Evolutionary conservation across 2,888 invertebrate genomes (phyloP), one percentile per base, ranked within the genome.

Genomic region (Tyria jacobaeae): DNA sequence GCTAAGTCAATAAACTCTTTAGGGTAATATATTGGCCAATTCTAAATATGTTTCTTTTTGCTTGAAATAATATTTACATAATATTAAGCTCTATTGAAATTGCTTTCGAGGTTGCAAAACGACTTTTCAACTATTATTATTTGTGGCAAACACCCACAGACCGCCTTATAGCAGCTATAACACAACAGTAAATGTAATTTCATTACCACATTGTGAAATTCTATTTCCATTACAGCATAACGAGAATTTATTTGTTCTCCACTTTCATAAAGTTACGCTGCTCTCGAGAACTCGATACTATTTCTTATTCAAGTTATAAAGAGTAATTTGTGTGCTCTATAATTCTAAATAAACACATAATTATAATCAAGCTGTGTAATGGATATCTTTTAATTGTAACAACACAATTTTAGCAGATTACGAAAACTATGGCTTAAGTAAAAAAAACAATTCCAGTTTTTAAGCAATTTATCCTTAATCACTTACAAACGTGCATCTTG

Each of bases 181-280:
- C 85, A 81, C 85, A 87, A 85, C 85, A 83, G 86, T 82, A 84
- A 88, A 85, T 77, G 83, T 83, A 82, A 86, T 86, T 83, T 87
- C 86, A 89, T 89, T 89, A 89, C 85, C 81, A 81, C 83, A 81
- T 84, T 85, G 82, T 83, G 82, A 85, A 87, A 86, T 88, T 89
- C 80, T 88, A 88, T 89, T 86, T 87, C 84, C 83, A 85, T 84
- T 83, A 84, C 80, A 81, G 79, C 80, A 83, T 88, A 90, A 89
- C 88, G 87, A 89, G 86, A 89, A 90, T 90, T 89, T 91, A 89
- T 90, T 85, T 87, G 85, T 86, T 83, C 85, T 80, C 86, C 82
- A 86, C 89, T 90, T 89, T 88, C 88, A 88, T 89, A 88, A 89
- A 88, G 85, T 73, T 49, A 82, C 78, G 76, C 76, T 82, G 76